Evolutionary conservation across 1,140 invertebrate genomes (phyloP).

Genomic region (Rhagoletis zephyria): DNA sequence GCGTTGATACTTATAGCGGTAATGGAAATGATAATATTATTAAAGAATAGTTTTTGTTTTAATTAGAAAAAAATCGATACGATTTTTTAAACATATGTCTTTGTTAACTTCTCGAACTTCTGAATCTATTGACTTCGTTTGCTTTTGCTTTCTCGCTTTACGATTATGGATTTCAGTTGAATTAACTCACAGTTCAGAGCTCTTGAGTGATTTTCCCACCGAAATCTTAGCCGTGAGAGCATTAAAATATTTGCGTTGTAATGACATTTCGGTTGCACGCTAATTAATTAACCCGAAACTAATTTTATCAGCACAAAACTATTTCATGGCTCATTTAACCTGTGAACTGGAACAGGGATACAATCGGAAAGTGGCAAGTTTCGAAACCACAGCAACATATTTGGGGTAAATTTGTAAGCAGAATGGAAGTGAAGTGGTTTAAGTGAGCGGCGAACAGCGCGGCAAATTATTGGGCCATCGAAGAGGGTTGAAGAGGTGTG

Average conservation of each 20-base stretch:
- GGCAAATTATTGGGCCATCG: neutral
- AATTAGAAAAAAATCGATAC: no score
- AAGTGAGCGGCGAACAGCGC: neutral
- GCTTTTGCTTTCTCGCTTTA: no score
- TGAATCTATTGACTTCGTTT: no score
- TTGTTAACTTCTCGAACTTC: no score
- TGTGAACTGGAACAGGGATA: constrained; percentile 32
- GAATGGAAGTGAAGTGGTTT: neutral
- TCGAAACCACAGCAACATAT: constrained; percentile 21
- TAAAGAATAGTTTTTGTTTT: no score
- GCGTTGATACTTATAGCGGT: no score
- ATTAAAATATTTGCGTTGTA: constrained; percentile 48
- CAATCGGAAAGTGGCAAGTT: constrained; percentile 22
- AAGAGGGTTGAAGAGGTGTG: neutral
- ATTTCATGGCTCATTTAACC: constrained; percentile 43
- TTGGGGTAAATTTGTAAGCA: neutral
- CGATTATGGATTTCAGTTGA: no score
- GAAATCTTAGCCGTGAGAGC: constrained; percentile 4
- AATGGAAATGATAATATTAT: no score
- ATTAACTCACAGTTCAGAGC: no score
- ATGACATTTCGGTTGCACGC: constrained; percentile 48
- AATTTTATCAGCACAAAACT: constrained; percentile 32
- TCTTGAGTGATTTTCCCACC: neutral
- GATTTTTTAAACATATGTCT: no score
- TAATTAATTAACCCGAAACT: constrained; percentile 49